These are phyloP conservation scores for Brachyrhaphis roseni DNA, from an alignment of 2,797 vertebrate genomes.

Conservation along the genomic window DNA sequence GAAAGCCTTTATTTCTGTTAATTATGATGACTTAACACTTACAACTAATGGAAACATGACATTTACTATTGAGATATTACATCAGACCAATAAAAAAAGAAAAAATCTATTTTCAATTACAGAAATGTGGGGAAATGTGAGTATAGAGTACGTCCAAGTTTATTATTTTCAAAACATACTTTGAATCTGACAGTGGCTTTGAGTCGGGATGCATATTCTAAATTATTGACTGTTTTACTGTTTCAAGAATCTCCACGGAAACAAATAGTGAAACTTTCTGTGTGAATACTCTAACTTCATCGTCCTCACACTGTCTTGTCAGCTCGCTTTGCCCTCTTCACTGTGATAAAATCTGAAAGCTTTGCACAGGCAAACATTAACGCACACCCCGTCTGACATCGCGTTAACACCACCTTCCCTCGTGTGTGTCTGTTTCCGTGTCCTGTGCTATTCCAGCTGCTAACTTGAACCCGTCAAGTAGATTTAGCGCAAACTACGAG, in stretches of 20 bases:
- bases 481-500: slow-evolving; percentile 22
- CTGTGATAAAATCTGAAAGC: slow-evolving; percentile 14
- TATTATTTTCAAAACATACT: no score
- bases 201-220: no score
- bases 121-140: no score
- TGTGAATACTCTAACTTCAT: slow-evolving; percentile 19
- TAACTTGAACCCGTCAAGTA: slow-evolving; percentile 22
- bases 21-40: no score
- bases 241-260: background rate
- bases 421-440: background rate
- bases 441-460: slow-evolving; percentile 4
- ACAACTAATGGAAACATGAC: no score
- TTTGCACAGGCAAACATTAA: slow-evolving; percentile 3
- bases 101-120: no score
- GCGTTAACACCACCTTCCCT: slow-evolving; percentile 19
- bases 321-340: background rate
- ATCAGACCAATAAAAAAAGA: no score
- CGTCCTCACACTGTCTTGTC: slow-evolving; percentile 12
- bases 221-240: background rate
- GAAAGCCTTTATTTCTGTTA: no score
- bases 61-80: no score
- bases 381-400: slow-evolving; percentile 27
- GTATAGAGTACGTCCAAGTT: no score
- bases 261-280: background rate
- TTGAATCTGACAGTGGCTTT: no score